Evolutionary conservation across 2,797 vertebrate species (phyloP), one percentile per base, ranked within the genome.

Genomic region (Lagodon rhomboides): DNA sequence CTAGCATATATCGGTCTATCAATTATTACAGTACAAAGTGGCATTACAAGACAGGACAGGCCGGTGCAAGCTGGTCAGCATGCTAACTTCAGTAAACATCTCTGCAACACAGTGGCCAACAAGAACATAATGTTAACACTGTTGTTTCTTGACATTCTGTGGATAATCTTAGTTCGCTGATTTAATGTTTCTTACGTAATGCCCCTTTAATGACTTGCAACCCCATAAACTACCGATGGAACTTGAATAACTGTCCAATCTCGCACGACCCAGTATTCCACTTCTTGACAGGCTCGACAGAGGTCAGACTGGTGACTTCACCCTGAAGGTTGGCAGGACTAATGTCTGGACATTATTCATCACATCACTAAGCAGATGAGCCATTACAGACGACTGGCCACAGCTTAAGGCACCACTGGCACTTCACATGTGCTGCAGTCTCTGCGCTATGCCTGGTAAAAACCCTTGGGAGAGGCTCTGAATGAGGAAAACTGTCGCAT

Each of bases 321-420:
- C 77, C 58, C 49, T 75, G 51, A 74, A 46, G 55, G 68, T 77
- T 83, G 84, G 80, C 73, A 59, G 80, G 55, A 78, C 58, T 80
- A 55, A 74, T 41, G 53, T 80, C 80, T 50, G 55, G 82, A 89
- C 77, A 85, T 81, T 89, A 82, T 82, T 82, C 77, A 89, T 93
- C 86, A 90, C 84, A 87, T 89, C 84, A 85, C 61, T 64, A 75
- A 71, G 67, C 50, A 76, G 64, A 90, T 81, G 77, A 89, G 80
- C 81, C 70, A 72, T 88, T 87, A 79, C 69, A 85, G 80, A 89
- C 58, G 82, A 83, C 60, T 84, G 66, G 44, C 56, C 71, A 22
- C 56, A 81, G 73, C 85, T 83, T 49, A 1, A 83, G 82, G 80
- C 75, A 6, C 22, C 59, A 67, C 66, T 67, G 61, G 74, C 56